Conservation (phyloP, 2,888 invertebrate species). For the Ommatoiulus sabulosus region DNA sequence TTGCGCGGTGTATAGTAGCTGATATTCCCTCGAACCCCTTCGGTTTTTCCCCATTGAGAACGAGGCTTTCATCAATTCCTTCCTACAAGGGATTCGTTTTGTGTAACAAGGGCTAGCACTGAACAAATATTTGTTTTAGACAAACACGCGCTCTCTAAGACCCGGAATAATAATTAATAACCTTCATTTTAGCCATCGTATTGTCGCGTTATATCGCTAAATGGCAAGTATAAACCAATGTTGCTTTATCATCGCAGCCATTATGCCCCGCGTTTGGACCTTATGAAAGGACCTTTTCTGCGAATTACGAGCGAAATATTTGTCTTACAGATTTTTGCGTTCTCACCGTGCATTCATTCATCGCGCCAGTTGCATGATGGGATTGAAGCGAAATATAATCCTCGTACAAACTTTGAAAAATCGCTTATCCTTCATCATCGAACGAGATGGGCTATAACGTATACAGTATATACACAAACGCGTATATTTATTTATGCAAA, state of each 20-base stretch:
- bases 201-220: neutral
- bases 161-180: slow-evolving; percentile 27
- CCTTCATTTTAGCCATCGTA: slow-evolving; percentile 5
- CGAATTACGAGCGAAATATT: slow-evolving; percentile 29
- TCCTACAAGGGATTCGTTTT: neutral
- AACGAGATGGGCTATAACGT: neutral
- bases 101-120: neutral
- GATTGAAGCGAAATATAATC: slow-evolving; percentile 21
- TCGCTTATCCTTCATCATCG: slow-evolving; percentile 50
- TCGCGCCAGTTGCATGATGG: neutral
- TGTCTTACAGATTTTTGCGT: slow-evolving; percentile 51
- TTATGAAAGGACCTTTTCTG: slow-evolving; percentile 21
- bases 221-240: neutral
- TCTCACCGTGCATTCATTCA: slow-evolving; percentile 22
- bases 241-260: slow-evolving; percentile 26
- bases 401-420: slow-evolving; percentile 49
- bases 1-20: neutral
- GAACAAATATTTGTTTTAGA: slow-evolving; percentile 17
- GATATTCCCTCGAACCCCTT: neutral
- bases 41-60: no score
- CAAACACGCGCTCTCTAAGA: neutral
- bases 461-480: no score
- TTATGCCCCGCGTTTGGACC: neutral
- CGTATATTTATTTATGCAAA: slow-evolving; percentile 48
- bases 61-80: neutral